A percentile compares a stretch with the other conserved stretches of the same genome.
phyloP scores from a whole-genome alignment of 2,113 vertebrate species.

The Sphyrna mokarran region DNA sequence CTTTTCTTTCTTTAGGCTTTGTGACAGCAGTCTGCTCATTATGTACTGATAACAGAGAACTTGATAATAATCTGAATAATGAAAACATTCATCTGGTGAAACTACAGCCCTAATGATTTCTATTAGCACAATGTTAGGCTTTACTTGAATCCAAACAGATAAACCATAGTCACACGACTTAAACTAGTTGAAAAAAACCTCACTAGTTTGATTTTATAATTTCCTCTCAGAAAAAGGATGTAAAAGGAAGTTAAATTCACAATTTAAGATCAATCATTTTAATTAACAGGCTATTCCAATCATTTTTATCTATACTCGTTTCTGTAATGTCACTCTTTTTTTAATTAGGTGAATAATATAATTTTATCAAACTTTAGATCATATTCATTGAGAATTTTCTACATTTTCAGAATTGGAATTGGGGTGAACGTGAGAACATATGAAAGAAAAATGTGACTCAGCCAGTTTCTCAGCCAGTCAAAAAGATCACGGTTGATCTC shows the following conservation, averaged over 20 bases:
- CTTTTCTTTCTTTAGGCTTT: conserved; percentile 34
- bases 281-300: background rate
- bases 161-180: background rate
- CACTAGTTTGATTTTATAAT: background rate
- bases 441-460: background rate
- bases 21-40: conserved; percentile 29
- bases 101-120: background rate
- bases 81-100: conserved; percentile 33
- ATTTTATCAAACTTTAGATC: background rate
- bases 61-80: conserved; percentile 19
- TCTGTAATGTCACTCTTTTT: background rate
- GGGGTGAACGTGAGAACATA: background rate
- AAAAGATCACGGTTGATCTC: background rate
- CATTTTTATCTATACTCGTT: background rate
- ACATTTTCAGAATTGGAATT: background rate
- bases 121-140: background rate
- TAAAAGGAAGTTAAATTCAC: conserved; percentile 3
- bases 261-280: conserved; percentile 32
- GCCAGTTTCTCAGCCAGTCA: background rate
- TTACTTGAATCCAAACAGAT: background rate
- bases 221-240: background rate
- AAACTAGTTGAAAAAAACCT: background rate
- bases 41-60: conserved; percentile 12
- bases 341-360: background rate
- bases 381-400: background rate